These are phyloP conservation scores for Uria aalge DNA, from an alignment of 2,113 vertebrate species.

Conservation along the genomic window DNA sequence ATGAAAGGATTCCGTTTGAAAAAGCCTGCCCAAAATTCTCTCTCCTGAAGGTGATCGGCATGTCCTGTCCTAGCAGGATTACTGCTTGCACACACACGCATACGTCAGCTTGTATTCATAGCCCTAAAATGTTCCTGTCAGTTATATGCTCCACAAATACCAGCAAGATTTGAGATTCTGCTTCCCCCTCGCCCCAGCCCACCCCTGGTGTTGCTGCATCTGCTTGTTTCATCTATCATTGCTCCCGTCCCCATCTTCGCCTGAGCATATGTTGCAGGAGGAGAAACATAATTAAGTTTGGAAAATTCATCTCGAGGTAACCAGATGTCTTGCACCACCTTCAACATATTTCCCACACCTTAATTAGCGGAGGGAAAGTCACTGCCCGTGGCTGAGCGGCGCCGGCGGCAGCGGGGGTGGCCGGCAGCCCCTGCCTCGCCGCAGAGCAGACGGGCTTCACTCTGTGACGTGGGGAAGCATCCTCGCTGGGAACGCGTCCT, in stretches of 20 bases:
- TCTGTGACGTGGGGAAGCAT: fast-evolving
- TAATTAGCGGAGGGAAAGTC: neutral
- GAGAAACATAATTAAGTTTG: neutral
- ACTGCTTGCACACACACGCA: neutral
- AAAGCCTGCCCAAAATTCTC: neutral
- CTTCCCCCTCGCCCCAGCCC: neutral
- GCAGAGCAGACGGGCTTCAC: neutral
- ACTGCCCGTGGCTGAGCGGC: neutral
- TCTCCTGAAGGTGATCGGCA: neutral
- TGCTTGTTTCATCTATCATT: neutral
- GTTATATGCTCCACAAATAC: neutral
- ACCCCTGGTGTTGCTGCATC: neutral
- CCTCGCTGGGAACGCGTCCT: neutral
- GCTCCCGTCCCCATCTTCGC: neutral
- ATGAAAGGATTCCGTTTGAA: neutral
- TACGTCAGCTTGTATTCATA: neutral
- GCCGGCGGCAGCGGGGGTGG: fast-evolving
- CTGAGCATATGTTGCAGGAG: neutral
- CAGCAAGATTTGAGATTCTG: neutral
- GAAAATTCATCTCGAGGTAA: neutral
- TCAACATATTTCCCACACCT: neutral
- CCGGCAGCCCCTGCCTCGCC: neutral
- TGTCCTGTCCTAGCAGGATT: conserved; percentile 10
- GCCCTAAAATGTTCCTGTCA: neutral
- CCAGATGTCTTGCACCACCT: neutral